A percentile compares a stretch with the other conserved stretches of the same genome.
phyloP scores from a whole-genome alignment of 2,113 vertebrate genomes.

The Pollachius pollachius region DNA sequence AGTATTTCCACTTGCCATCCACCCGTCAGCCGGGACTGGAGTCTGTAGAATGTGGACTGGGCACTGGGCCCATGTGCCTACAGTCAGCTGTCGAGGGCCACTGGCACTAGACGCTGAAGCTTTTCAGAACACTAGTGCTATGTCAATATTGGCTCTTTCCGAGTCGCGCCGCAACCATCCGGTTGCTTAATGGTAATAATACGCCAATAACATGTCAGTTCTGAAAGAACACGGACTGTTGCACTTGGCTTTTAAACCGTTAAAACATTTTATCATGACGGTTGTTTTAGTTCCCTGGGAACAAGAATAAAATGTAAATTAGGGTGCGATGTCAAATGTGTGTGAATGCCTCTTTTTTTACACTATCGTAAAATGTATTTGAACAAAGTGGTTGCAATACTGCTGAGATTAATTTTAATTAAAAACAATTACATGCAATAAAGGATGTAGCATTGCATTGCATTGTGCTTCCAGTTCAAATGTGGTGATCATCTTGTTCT shows the following conservation, averaged over 20 bases:
- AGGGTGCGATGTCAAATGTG: no score
- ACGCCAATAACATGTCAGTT: constrained; percentile 24
- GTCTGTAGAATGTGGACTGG: background rate
- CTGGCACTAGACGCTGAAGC: constrained; percentile 43
- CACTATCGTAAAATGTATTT: no score
- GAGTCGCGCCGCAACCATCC: constrained; percentile 40
- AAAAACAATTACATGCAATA: no score
- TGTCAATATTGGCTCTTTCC: constrained; percentile 62
- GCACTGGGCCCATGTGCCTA: constrained; percentile 29
- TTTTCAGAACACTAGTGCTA: constrained; percentile 50
- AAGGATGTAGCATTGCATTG: background rate
- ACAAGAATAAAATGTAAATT: no score
- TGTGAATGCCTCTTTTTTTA: no score
- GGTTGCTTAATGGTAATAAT: constrained; percentile 39
- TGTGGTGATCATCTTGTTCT: constrained; percentile 45
- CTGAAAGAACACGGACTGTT: background rate
- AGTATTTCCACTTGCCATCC: constrained; percentile 14
- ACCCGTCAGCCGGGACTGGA: constrained; percentile 33
- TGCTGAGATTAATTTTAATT: no score
- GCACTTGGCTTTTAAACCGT: background rate
- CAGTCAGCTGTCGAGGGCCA: constrained; percentile 39
- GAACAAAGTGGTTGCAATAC: no score
- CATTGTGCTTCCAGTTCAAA: background rate
- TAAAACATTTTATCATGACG: no score
- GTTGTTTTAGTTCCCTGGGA: no score